A percentile compares a stretch with the other conserved stretches of the same genome.
Evolutionary conservation across 2,888 invertebrate species (phyloP).

Genomic region (Alentia gelatinosa): DNA sequence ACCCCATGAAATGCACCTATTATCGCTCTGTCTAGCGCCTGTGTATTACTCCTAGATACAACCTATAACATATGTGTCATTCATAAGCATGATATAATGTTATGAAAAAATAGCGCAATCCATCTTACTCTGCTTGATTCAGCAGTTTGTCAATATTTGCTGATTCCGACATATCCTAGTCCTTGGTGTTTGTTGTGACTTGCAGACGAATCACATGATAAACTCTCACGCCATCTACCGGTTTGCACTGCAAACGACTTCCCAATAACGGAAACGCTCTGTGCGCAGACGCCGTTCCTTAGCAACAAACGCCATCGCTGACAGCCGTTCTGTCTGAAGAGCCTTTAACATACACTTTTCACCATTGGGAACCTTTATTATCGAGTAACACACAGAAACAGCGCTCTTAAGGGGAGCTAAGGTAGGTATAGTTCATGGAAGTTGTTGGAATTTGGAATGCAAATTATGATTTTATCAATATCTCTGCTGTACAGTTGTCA

Average conservation of each 20-base stretch:
- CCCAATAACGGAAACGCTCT: neutral
- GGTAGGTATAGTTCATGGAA: too few relatives aligned
- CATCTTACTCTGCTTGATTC: neutral
- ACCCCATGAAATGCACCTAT: too few relatives aligned
- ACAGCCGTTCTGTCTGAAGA: neutral
- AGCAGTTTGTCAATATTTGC: neutral
- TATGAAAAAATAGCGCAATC: too few relatives aligned
- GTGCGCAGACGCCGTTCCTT: conserved; percentile 19
- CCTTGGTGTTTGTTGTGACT: neutral
- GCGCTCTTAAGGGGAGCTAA: neutral
- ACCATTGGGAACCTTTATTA: neutral
- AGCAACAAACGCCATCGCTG: conserved; percentile 54
- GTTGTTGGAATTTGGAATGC: too few relatives aligned
- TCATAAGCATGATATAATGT: too few relatives aligned
- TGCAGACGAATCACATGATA: conserved; percentile 38
- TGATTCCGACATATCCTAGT: neutral
- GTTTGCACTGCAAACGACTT: neutral
- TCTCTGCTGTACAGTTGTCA: too few relatives aligned
- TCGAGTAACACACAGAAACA: neutral
- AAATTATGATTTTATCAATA: too few relatives aligned
- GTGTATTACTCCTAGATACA: too few relatives aligned
- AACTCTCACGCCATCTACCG: neutral
- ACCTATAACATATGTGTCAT: too few relatives aligned
- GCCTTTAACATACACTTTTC: neutral
- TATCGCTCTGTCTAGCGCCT: too few relatives aligned